Percentiles rank a stretch among this genome's conserved stretches.
Evolutionary conservation across 2,888 invertebrate species (phyloP).

Genomic region (Netelia fuscicornis): DNA sequence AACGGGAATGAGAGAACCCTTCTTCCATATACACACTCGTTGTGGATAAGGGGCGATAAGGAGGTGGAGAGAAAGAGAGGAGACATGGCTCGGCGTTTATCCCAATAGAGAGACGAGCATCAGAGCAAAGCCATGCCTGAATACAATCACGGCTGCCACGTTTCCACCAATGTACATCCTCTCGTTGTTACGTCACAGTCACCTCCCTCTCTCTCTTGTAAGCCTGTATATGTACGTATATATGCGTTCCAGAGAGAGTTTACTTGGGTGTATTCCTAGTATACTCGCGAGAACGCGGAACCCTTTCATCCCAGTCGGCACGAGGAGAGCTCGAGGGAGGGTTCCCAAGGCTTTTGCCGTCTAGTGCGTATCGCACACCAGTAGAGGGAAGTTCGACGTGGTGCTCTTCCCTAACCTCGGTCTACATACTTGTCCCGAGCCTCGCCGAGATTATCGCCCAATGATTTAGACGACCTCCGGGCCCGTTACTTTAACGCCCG

Average conservation of each 20-base stretch:
- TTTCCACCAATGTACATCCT: slow-evolving; percentile 73
- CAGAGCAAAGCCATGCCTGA: slow-evolving; percentile 71
- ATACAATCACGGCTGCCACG: slow-evolving; percentile 78
- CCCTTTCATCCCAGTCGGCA: slow-evolving; percentile 70
- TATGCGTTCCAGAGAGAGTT: slow-evolving; percentile 26
- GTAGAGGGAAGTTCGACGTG: slow-evolving; percentile 24
- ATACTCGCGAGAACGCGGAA: slow-evolving; percentile 50
- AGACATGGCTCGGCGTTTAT: slow-evolving; percentile 77
- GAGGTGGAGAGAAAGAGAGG: slow-evolving; percentile 40
- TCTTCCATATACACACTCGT: slow-evolving; percentile 45
- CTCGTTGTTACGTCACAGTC: slow-evolving; percentile 38
- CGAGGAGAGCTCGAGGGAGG: slow-evolving; percentile 10
- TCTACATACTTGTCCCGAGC: slow-evolving; percentile 47
- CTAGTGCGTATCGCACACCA: slow-evolving; percentile 17
- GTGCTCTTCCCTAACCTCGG: slow-evolving; percentile 61
- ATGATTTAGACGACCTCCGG: slow-evolving; percentile 73
- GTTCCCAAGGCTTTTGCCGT: slow-evolving; percentile 37
- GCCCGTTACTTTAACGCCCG: slow-evolving; percentile 54
- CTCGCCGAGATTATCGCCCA: slow-evolving; percentile 72
- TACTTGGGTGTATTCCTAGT: slow-evolving; percentile 2
- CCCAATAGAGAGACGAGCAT: slow-evolving; percentile 61
- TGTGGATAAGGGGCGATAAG: slow-evolving; percentile 66
- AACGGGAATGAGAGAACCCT: slow-evolving; percentile 45
- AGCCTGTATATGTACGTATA: not conserved
- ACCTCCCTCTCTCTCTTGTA: not conserved